phyloP scores from a whole-genome alignment of 2,797 vertebrate genomes.

The Babyrousa celebensis region DNA sequence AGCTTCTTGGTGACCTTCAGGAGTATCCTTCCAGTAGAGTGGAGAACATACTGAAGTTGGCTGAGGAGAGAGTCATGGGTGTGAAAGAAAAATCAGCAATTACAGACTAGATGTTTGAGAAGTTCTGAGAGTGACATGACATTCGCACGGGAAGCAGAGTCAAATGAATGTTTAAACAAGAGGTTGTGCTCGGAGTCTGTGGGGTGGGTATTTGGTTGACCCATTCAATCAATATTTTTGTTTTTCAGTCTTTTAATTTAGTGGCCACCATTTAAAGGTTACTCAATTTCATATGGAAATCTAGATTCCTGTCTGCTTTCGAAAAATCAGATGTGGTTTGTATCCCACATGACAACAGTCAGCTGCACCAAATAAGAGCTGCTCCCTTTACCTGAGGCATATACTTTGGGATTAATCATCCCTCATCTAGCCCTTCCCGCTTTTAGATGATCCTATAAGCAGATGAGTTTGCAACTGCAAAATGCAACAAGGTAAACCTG shows the following conservation, averaged over 20 bases:
- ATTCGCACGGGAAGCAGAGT: slow-evolving; percentile 1
- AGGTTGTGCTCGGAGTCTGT: not conserved
- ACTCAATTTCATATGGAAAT: not conserved
- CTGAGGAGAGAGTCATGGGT: not conserved
- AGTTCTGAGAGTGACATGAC: not conserved
- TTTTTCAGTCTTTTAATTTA: not conserved
- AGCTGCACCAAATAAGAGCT: not conserved
- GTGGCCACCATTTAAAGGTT: not conserved
- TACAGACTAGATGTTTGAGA: not conserved
- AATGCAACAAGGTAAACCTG: not conserved
- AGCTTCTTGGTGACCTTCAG: slow-evolving; percentile 14
- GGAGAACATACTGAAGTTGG: not conserved
- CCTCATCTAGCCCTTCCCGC: not conserved
- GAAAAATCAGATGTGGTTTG: slow-evolving; percentile 21
- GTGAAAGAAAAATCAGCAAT: not conserved
- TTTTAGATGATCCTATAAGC: not conserved
- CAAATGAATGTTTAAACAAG: not conserved
- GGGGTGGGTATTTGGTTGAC: not conserved
- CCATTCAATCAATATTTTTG: not conserved
- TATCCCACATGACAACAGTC: not conserved
- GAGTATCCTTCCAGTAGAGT: not conserved
- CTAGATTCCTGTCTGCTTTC: slow-evolving; percentile 36
- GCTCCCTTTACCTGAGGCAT: not conserved
- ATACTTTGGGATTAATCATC: not conserved
- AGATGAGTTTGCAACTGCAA: not conserved